These are phyloP conservation scores for Mesoligia furuncula DNA, from an alignment of 2,888 invertebrate genomes.

Conservation along the genomic window DNA sequence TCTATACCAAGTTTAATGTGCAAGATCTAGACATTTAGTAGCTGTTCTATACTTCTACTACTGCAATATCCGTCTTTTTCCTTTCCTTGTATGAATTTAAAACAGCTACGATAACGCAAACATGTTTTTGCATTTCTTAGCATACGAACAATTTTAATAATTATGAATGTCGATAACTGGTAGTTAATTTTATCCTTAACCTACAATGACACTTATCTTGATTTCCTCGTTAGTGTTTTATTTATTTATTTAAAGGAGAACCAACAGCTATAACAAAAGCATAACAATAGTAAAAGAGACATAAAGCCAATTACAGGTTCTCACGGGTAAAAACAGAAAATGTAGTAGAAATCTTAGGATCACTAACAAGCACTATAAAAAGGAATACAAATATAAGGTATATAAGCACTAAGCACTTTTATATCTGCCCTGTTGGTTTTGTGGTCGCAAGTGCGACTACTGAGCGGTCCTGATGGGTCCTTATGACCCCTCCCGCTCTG, in stretches of 20 bases:
- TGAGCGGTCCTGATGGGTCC: too few relatives aligned
- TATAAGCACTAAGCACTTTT: too few relatives aligned
- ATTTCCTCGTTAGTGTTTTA: not conserved
- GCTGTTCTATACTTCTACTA: not conserved
- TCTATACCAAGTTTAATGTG: not conserved
- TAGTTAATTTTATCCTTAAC: slow-evolving; percentile 2
- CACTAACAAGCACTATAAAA: too few relatives aligned
- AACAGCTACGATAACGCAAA: not conserved
- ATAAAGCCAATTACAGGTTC: too few relatives aligned
- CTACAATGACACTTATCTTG: too few relatives aligned
- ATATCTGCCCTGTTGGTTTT: not conserved
- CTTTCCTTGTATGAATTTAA: slow-evolving; percentile 14
- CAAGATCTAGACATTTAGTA: not conserved
- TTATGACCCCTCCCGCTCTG: too few relatives aligned
- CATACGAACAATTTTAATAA: not conserved
- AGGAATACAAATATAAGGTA: too few relatives aligned
- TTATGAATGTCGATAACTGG: not conserved
- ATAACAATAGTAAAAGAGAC: too few relatives aligned
- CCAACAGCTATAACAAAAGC: too few relatives aligned
- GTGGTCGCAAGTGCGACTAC: not conserved
- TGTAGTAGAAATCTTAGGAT: too few relatives aligned
- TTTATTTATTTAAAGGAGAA: too few relatives aligned
- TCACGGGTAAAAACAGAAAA: too few relatives aligned
- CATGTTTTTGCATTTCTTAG: slow-evolving; percentile 7
- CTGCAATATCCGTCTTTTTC: not conserved